Evolutionary conservation across 2,888 invertebrate genomes (phyloP), one percentile per base, ranked within the genome.

Genomic region (Drosophila diplacantha): DNA sequence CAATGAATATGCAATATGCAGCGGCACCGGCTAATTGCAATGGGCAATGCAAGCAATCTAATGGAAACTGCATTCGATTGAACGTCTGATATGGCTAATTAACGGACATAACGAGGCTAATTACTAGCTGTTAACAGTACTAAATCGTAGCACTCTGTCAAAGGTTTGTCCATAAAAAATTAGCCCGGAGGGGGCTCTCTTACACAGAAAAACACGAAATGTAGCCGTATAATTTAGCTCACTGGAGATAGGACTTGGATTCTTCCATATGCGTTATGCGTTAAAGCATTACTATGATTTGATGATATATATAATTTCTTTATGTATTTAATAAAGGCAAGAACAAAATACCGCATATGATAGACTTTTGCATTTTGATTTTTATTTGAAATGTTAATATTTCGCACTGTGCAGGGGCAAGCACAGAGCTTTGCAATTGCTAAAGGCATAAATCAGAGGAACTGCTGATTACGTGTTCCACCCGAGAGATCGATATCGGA

Each of bases 121-220:
- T 79, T 79, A 79, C 80, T 56, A 81, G 79, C 81, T 79, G 78
- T 79, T 79, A 79, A 79, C 81, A 79, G 69, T 76, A 69, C 68
- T 79, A 76, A 74, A 74, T 76, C 65, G 81, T 62, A 61, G 54
- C 64, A 43, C 59, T 34, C 71, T 77, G 75, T 77, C 75, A 76
- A 56, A 70, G 71, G 67, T 59, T 49, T 43, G 16, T 14, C 50
- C 11, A n/a, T 16, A 0, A 12, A 26, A 26, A 47, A 49, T 4
- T 18, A 8, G 18, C 44, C 20, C 41, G 4, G 20, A 11, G 9
- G 31, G 31, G 46, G 20, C 0, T 20, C 44, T 20, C 20, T 31
- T 46, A 46, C 44, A 46, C 44, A 18, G 8, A 8, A 43, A 26
- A 29, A 18, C 12, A 29, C 14, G 3, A 29, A 18, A 7, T 29